These are phyloP conservation scores for Tenthredo notha DNA, from an alignment of 2,888 invertebrate species.

Conservation along the genomic window DNA sequence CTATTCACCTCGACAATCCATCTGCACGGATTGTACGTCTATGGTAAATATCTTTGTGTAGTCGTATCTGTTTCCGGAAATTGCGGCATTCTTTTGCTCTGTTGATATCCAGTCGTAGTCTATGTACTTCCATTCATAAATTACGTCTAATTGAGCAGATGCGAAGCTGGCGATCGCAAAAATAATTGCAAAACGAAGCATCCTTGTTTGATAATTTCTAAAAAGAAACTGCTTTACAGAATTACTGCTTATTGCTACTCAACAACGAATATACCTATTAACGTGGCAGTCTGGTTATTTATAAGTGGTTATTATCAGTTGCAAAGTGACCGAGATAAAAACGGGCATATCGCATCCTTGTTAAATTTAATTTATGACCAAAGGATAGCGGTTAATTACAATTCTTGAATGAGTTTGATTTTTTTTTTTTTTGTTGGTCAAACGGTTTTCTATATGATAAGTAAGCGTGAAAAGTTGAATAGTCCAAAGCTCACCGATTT, in stretches of 20 bases:
- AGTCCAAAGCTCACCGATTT: background rate
- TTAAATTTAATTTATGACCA: conserved; percentile 13
- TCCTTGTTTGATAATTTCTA: background rate
- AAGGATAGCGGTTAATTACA: background rate
- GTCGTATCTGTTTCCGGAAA: conserved; percentile 77
- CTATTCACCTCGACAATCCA: background rate
- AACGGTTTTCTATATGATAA: background rate
- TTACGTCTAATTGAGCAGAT: conserved; percentile 56
- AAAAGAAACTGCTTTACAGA: background rate
- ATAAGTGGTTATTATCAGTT: background rate
- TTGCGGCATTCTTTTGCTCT: conserved; percentile 80
- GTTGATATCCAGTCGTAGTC: conserved; percentile 85
- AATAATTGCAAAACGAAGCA: background rate
- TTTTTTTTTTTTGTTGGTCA: background rate
- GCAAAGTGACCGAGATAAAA: background rate
- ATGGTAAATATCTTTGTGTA: conserved; percentile 59
- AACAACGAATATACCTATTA: background rate
- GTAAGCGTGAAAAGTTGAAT: background rate
- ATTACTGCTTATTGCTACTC: background rate
- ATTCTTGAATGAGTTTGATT: background rate
- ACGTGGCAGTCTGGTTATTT: background rate
- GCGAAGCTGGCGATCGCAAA: background rate
- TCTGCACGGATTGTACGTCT: conserved; percentile 63
- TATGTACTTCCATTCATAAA: conserved; percentile 87
- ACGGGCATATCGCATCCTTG: no score